Conservation (phyloP, 2,113 vertebrate species). For the Recurvirostra avosetta region DNA sequence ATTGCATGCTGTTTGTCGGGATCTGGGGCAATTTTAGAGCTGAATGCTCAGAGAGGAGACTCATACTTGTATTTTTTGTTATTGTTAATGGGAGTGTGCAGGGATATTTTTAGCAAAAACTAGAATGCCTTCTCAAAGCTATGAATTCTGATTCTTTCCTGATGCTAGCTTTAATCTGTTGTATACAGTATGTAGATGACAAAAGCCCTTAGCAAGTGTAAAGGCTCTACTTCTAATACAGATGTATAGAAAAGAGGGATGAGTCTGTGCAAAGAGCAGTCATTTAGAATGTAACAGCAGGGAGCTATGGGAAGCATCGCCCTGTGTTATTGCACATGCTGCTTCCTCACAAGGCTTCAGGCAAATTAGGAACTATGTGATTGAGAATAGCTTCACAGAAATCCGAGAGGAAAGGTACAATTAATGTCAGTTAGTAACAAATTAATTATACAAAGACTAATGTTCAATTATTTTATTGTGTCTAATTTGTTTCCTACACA, state of each 20-base stretch:
- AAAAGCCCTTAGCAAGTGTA: background rate
- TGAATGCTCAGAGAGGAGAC: background rate
- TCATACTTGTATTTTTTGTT: background rate
- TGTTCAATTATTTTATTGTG: background rate
- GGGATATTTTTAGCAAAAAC: background rate
- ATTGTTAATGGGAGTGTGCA: background rate
- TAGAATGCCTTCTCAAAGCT: background rate
- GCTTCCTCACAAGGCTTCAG: background rate
- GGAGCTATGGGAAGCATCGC: background rate
- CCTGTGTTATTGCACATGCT: background rate
- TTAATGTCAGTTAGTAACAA: background rate
- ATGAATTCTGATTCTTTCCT: background rate
- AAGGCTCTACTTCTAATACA: background rate
- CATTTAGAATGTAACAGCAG: background rate
- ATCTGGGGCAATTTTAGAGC: background rate
- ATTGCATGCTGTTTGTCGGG: background rate
- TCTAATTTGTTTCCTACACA: background rate
- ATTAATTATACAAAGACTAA: conserved; percentile 5
- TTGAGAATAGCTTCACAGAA: background rate
- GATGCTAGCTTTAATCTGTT: background rate
- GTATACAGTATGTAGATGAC: background rate
- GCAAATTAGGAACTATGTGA: background rate
- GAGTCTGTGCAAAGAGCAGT: background rate
- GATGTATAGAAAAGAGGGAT: background rate
- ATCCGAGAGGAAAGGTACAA: background rate